A percentile compares a stretch with the other conserved stretches of the same genome.
Conservation (phyloP, 1,140 invertebrate genomes). For the Mactra quadrangularis region DNA sequence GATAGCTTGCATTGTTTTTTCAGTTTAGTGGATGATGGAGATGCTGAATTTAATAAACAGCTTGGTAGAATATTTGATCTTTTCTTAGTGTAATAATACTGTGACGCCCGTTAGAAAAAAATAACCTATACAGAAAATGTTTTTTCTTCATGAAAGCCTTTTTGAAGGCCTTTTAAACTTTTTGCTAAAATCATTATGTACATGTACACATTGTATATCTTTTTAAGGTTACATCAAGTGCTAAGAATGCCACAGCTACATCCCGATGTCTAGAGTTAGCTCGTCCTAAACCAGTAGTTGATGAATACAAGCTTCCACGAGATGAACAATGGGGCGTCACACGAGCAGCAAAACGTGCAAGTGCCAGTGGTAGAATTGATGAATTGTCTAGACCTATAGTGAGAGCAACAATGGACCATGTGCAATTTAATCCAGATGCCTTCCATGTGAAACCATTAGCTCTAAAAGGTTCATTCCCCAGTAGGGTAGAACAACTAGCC, state of each 20-base stretch:
- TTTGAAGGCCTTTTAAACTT: too few species aligned
- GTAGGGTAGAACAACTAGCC: constrained; percentile 73
- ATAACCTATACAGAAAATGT: too few species aligned
- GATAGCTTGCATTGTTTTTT: too few species aligned
- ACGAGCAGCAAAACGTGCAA: constrained; percentile 72
- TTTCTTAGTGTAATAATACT: too few species aligned
- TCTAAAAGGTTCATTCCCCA: constrained; percentile 75
- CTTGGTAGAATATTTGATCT: too few species aligned
- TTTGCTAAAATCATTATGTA: too few species aligned
- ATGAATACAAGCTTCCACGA: constrained; percentile 74
- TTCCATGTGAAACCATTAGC: constrained; percentile 77
- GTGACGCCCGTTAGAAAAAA: too few species aligned
- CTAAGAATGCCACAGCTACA: constrained; percentile 75
- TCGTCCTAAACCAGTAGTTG: constrained; percentile 69
- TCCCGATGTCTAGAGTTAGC: constrained; percentile 75
- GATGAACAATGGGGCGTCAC: constrained; percentile 74
- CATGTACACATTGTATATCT: too few species aligned
- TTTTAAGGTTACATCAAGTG: constrained; percentile 71
- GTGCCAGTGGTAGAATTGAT: constrained; percentile 67
- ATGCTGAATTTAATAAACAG: too few species aligned
- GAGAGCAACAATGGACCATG: constrained; percentile 78
- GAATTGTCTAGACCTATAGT: constrained; percentile 77
- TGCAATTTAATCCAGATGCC: constrained; percentile 81
- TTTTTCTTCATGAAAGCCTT: too few species aligned
- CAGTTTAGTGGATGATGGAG: too few species aligned